Conservation (phyloP, 2,888 invertebrate species). For the Zygothrica quintamaculata region DNA sequence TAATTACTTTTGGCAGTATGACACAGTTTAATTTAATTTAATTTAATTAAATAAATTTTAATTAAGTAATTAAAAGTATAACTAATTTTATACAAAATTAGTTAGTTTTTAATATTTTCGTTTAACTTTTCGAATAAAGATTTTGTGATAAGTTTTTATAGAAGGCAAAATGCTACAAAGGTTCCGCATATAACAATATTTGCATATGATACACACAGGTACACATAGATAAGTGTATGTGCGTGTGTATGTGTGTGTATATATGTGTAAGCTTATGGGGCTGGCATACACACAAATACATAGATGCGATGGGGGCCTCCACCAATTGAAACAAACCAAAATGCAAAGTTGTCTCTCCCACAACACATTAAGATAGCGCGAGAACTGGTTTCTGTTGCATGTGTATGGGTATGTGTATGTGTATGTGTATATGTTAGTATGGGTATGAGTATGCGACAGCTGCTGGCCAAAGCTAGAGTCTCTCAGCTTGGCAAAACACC, state of each 20-base stretch:
- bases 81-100: conserved; percentile 28
- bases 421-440: neutral
- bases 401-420: conserved; percentile 21
- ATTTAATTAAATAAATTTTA: too few species aligned
- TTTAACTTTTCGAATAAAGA: conserved; percentile 7
- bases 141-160: conserved; percentile 37
- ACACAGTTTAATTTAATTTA: too few species aligned
- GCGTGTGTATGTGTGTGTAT: conserved; percentile 14
- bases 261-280: conserved; percentile 44
- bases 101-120: neutral
- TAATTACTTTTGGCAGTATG: too few species aligned
- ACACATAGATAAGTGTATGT: neutral
- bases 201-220: conserved; percentile 54
- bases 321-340: conserved; percentile 78
- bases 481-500: conserved; percentile 24
- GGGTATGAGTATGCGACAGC: conserved; percentile 17
- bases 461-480: conserved; percentile 24
- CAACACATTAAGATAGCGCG: conserved; percentile 67
- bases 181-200: conserved; percentile 65
- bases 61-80: too few species aligned
- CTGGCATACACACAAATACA: conserved; percentile 49
- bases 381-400: conserved; percentile 69
- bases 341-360: conserved; percentile 78
- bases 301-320: conserved; percentile 53
- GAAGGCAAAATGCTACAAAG: conserved; percentile 36